Conservation (phyloP, 2,797 vertebrate genomes). For the Microctenopoma steveboyesi region DNA sequence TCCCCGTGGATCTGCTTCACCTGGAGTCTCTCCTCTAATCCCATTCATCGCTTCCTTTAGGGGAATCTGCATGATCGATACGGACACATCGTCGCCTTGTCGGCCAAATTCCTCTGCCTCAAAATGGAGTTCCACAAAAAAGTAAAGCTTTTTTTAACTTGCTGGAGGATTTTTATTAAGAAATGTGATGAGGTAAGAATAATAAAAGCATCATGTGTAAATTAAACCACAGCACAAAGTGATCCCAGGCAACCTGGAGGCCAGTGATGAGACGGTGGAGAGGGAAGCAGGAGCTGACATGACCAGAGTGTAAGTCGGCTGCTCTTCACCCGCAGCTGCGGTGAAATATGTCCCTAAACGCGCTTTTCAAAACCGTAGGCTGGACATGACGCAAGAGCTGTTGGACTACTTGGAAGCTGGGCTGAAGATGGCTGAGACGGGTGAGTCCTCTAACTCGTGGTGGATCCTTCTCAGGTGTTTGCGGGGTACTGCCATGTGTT, state of each 20-base stretch:
- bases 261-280: slow-evolving; percentile 91
- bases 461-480: background rate
- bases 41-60: slow-evolving; percentile 67
- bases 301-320: slow-evolving; percentile 90
- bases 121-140: slow-evolving; percentile 96
- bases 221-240: slow-evolving; percentile 83
- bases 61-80: slow-evolving; percentile 94
- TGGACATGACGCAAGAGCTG: slow-evolving; percentile 77
- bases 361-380: slow-evolving; percentile 38
- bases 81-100: slow-evolving; percentile 92
- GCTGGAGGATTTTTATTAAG: background rate
- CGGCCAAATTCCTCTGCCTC: slow-evolving; percentile 87
- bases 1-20: too few species aligned
- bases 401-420: slow-evolving; percentile 73
- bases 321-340: background rate
- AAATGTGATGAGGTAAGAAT: background rate
- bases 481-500: background rate
- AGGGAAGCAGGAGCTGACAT: slow-evolving; percentile 88
- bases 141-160: slow-evolving; percentile 70
- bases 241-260: slow-evolving; percentile 90
- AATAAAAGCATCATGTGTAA: background rate
- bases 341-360: background rate
- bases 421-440: slow-evolving; percentile 78
- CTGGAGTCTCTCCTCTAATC: background rate
- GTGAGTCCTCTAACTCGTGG: slow-evolving; percentile 31